Base-by-base conservation (phyloP, 2,888 invertebrate genomes). In the Drosophila subsilvestris region DNA sequence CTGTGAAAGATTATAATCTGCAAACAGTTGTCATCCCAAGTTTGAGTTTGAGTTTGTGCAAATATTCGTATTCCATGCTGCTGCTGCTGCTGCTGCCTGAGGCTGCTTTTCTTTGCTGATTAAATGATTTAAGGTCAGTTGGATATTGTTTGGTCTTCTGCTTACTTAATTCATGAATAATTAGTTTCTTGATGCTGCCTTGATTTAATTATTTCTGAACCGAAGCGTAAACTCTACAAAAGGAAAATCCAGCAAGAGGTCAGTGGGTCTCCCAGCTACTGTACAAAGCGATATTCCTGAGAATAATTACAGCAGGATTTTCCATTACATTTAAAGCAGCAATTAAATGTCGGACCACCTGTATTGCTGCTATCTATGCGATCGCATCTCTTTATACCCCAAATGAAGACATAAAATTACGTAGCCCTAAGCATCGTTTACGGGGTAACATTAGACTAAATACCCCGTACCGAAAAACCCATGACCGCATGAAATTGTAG, bases 1-100 rank as follows among this genome's bases (percentile, higher is more conserved):
- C 78, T 86, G 85, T 86, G 86, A 86, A 80, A 87, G 86, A 86
- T 86, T 86, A 86, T 88, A 86, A 86, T 88, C 86, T 88, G 80
- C 89, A 87, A 88, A 89, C 85, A 87, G 87, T 87, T 86, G 86
- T 87, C 86, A 86, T 76, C 86, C 84, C 76, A 78, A 37, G 37
- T 37, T 37, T 37, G 37, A 37, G 81, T 88, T 86, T 88, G 63
- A 81, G 86, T 76, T 85, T 79, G 9, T 74, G 74, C 87, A 86
- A 88, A 85, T 89, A 80, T 88, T 74, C 74, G 81, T 88, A 80
- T 86, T 74, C 74, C 65, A 86, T 76, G 63, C 63, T 71, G 69
- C 71, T 55, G 44, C 49, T 29, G 29, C 32, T 53, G 32, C 49
- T 29, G 72, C 62, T 18, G 32, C n/a, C n/a, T n/a, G 37, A 14